A percentile compares a stretch with the other conserved stretches of the same genome.
Evolutionary conservation across 2,888 invertebrate genomes (phyloP).

Genomic region (Folsomia candida): DNA sequence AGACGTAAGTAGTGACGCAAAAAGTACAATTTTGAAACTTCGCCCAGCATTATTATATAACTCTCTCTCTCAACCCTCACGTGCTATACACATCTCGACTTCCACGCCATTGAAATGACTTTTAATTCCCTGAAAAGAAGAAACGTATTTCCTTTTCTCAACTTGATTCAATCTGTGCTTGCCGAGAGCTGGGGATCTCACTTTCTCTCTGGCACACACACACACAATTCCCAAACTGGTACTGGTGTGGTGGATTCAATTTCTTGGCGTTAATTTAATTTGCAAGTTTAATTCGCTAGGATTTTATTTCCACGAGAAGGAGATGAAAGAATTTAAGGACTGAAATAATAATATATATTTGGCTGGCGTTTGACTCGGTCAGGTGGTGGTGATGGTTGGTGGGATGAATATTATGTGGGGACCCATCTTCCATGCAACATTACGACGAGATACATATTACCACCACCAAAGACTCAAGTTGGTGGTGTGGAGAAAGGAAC

Average conservation of each 20-base stretch:
- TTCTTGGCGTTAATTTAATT: constrained; percentile 2
- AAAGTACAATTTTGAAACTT: not conserved
- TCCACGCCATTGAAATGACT: not conserved
- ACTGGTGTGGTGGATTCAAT: not conserved
- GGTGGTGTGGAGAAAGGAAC: not conserved
- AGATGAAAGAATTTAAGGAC: no score
- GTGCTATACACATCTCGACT: not conserved
- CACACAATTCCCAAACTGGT: not conserved
- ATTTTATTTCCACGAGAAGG: constrained; percentile 1
- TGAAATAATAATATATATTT: not conserved
- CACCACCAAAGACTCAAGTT: not conserved
- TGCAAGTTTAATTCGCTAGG: not conserved
- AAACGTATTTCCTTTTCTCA: not conserved
- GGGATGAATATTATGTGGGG: no score
- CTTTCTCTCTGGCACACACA: not conserved
- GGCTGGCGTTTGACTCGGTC: not conserved
- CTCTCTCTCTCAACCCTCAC: not conserved
- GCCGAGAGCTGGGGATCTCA: not conserved
- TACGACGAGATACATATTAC: not conserved
- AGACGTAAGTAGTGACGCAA: not conserved
- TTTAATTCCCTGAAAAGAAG: not conserved
- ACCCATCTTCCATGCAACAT: no score
- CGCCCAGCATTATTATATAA: not conserved
- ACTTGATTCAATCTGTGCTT: not conserved
- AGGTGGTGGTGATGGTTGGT: no score